These are phyloP conservation scores for Pseudochirops cupreus DNA, from an alignment of 2,797 vertebrate species.

Conservation along the genomic window DNA sequence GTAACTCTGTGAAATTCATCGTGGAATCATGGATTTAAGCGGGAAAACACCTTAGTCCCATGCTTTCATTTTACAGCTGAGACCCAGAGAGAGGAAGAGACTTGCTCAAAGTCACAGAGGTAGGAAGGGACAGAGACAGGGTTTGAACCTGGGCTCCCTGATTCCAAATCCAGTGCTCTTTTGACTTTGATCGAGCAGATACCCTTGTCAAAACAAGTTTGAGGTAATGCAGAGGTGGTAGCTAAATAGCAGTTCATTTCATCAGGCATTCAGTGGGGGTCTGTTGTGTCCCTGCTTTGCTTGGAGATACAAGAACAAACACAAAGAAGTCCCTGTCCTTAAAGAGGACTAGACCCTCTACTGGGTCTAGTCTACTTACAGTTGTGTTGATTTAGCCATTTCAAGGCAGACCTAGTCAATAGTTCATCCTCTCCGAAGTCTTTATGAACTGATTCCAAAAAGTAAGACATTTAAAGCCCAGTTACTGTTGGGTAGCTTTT, in stretches of 20 bases:
- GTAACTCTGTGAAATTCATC: not conserved
- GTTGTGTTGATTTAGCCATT: not conserved
- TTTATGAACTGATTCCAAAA: not conserved
- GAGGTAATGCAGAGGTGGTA: not conserved
- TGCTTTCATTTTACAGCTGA: not conserved
- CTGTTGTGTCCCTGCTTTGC: not conserved
- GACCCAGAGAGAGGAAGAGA: not conserved
- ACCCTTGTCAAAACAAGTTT: not conserved
- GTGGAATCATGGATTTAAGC: not conserved
- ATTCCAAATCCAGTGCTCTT: not conserved
- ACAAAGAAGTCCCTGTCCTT: not conserved
- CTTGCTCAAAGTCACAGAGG: not conserved
- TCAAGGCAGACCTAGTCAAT: not conserved
- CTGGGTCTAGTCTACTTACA: not conserved
- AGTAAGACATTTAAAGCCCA: not conserved
- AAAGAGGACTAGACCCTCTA: not conserved
- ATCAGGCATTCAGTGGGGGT: not conserved
- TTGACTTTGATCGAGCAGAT: not conserved
- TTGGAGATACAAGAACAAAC: not conserved
- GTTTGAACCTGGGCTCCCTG: not conserved
- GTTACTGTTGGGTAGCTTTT: constrained; percentile 10
- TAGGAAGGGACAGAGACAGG: not conserved
- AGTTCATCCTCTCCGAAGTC: not conserved
- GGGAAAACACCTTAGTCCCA: not conserved
- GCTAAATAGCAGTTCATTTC: not conserved